phyloP scores from a whole-genome alignment of 1,140 invertebrate genomes.

The Ganaspis sp. region DNA sequence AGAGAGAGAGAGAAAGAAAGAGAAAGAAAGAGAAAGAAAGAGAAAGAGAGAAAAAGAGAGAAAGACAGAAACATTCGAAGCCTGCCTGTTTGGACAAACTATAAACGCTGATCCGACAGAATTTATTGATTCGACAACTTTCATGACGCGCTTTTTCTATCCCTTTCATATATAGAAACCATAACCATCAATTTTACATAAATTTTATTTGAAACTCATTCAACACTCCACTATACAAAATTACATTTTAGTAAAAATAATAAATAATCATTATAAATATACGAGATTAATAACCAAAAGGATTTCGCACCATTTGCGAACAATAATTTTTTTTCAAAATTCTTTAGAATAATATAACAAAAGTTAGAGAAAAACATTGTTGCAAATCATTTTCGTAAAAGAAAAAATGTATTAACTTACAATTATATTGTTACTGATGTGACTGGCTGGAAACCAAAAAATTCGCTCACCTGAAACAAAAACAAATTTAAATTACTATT shows the following conservation, averaged over 20 bases:
- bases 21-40: neutral
- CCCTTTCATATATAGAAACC: neutral
- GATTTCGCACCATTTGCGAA: no score
- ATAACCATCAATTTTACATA: neutral
- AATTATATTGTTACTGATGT: no score
- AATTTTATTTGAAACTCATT: neutral
- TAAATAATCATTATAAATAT: no score
- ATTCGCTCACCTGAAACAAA: no score
- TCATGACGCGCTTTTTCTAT: neutral
- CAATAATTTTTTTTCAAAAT: neutral
- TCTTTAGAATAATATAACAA: no score
- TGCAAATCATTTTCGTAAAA: no score
- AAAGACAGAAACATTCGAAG: neutral
- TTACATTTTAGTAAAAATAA: no score
- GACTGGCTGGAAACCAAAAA: no score
- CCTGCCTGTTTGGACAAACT: neutral
- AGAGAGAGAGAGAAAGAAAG: neutral
- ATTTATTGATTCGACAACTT: slow-evolving; percentile 1
- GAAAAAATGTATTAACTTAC: no score
- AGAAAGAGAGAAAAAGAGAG: neutral
- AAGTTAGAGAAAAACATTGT: no score
- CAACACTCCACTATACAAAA: neutral
- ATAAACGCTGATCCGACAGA: neutral
- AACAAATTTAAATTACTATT: no score
- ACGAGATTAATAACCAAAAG: no score